A percentile compares a stretch with the other conserved stretches of the same genome.
These are phyloP conservation scores for Caerostris extrusa DNA, from an alignment of 1,140 invertebrate species.

Conservation along the genomic window DNA sequence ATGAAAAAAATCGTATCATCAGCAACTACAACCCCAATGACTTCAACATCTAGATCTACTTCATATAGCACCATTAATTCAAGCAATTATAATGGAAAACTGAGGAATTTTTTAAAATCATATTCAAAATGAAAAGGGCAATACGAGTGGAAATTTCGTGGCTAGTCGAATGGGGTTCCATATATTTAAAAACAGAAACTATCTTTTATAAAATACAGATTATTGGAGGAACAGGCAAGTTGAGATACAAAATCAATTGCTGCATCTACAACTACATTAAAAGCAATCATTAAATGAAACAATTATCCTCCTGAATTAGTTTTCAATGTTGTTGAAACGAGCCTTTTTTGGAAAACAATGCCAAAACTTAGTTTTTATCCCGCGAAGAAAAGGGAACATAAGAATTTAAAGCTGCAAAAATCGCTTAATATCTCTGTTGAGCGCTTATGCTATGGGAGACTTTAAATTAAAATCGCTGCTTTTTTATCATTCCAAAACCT, in stretches of 20 bases:
- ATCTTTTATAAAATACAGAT: slow-evolving; percentile 80
- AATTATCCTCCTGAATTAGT: slow-evolving; percentile 80
- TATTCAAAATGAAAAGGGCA: neutral
- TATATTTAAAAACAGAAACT: slow-evolving; percentile 65
- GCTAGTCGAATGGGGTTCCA: no score
- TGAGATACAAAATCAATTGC: slow-evolving; percentile 80
- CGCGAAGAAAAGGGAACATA: slow-evolving; percentile 57
- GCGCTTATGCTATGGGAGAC: slow-evolving; percentile 71
- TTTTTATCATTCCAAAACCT: slow-evolving; percentile 73
- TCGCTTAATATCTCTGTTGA: slow-evolving; percentile 73
- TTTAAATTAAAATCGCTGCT: slow-evolving; percentile 77
- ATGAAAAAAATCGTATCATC: neutral
- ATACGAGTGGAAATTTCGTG: slow-evolving; percentile 30
- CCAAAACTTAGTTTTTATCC: slow-evolving; percentile 29
- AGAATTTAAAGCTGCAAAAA: slow-evolving; percentile 77
- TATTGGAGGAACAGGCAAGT: slow-evolving; percentile 80
- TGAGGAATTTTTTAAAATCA: neutral
- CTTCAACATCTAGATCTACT: neutral
- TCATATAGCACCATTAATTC: neutral
- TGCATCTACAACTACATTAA: slow-evolving; percentile 77
- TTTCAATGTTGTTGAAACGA: slow-evolving; percentile 79
- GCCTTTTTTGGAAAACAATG: slow-evolving; percentile 70
- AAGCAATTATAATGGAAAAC: neutral
- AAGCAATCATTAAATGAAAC: slow-evolving; percentile 80
- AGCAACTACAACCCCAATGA: neutral